Base-by-base conservation (phyloP, 2,888 invertebrate species). In the Proisotoma minuta region DNA sequence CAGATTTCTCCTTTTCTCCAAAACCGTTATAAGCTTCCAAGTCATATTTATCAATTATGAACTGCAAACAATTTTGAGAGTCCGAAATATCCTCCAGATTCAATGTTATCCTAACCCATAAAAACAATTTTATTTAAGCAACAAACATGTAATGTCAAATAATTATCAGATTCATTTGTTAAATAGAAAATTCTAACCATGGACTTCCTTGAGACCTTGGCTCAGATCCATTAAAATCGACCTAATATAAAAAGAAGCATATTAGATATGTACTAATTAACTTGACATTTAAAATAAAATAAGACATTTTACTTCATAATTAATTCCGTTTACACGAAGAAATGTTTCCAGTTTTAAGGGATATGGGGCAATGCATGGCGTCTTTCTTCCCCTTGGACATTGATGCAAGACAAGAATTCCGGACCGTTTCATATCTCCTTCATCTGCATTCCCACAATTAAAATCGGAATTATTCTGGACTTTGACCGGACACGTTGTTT, bases 341-440 rank as follows among this genome's bases (percentile, higher is more conserved):
- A 70, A 72, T 2, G 72, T 72, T 51, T 72, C 72, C 43, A 72
- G 57, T 47, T 72, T 72, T 12, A 72, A 39, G 10, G 72, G 68
- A 59, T 66, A 72, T 5, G 72, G 72, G 34, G 72, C 66, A 58
- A 72, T 70, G 49, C 69, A 69, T 12, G 72, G 72, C 3, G 72
- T 70, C 23, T 59, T 64, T 23, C 66, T 22, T 43, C 69, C 71
- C 18, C 71, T 39, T 2, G 68, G 69, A 54, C 71, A 71, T 29
- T 71, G 71, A 49, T 65, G 64, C 18, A 67, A 43, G 8, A 67
- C 40, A 23, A 67, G 60, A 20, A 57, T 23, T 23, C 59, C 56
- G 1, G 56, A 48, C 23, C 54, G 23, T n/a, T 50, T 56, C 1
- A 56, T 50, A n/a, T 61, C 59, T 29, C 52, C 51, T 27, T 54